Base-by-base conservation (phyloP, 1,140 invertebrate species). In the Nautilus pompilius region DNA sequence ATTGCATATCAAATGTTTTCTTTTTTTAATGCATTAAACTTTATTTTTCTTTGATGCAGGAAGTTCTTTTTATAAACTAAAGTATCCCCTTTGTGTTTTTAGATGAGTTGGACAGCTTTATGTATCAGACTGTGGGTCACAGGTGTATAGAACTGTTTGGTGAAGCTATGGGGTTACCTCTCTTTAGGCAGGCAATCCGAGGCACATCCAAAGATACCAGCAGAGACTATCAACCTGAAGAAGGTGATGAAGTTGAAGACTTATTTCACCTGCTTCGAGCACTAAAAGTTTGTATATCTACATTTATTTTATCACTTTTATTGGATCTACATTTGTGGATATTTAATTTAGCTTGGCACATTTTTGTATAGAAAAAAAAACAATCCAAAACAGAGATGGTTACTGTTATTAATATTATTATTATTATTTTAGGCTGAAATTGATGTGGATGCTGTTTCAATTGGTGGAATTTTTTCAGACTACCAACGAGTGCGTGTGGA, bases 171-270 rank as follows among this genome's bases (percentile, higher is more conserved):
- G 91, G 89, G 2, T 83, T 99, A 63, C 96, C 96, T 15, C 82
- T 99, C 5, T 99, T 91, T 81, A 86, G 93, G 70, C 67, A 77
- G 34, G 84, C 86, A 51, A 99, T 97, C 46, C 86, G 88, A 76
- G 96, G 96, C 30, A 87, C 87, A 68, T 90, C 93, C 30, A 81
- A 81, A 84, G 89, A 84, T 86, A 89, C 84, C 34, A 90, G 90
- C 20, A 90, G 89, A 84, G 87, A 91, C 71, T 99, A 99, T 84
- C 84, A 87, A 5, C 67, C 70, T 51, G 90, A 90, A 63, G 92
- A 90, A 34, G 88, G 90, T 53, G 98, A 99, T 88, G 97, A 99
- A 87, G 97, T 99, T n/a, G 98, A 99, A 85, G 97, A 99, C 87
- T 86, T 99, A 24, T 98, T 90, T 82, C 85, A 88, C 64, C 86